phyloP scores from a whole-genome alignment of 2,888 invertebrate genomes.

The Myathropa florea region DNA sequence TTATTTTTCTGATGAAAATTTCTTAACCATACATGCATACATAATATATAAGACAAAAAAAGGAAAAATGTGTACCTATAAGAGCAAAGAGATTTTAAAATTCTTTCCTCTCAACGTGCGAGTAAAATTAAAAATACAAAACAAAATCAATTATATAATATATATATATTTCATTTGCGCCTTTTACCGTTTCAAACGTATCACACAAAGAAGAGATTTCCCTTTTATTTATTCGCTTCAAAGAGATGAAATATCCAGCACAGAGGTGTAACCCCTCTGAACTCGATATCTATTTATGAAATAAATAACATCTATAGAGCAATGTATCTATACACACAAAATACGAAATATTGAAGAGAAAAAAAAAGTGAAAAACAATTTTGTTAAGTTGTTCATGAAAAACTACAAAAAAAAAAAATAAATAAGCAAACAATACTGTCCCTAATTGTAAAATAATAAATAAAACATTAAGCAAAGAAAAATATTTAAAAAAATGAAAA shows the following conservation, averaged over 20 bases:
- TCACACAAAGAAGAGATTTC: constrained; percentile 9
- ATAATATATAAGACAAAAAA: constrained; percentile 27
- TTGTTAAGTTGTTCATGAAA: constrained; percentile 59
- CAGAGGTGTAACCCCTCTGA: background rate
- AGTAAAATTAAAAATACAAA: constrained; percentile 13
- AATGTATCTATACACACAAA: constrained; percentile 19
- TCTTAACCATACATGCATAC: constrained; percentile 41
- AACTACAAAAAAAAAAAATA: background rate
- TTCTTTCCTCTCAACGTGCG: constrained; percentile 30
- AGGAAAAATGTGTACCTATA: constrained; percentile 57
- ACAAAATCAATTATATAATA: constrained; percentile 11
- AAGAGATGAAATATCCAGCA: background rate
- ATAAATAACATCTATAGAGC: background rate
- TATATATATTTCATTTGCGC: constrained; percentile 55
- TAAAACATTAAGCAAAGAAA: constrained; percentile 3
- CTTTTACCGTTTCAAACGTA: constrained; percentile 65
- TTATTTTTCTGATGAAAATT: constrained; percentile 55
- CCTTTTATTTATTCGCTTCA: constrained; percentile 39
- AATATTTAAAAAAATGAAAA: constrained; percentile 16
- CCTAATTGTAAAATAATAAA: constrained; percentile 29
- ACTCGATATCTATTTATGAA: constrained; percentile 17
- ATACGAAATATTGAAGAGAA: constrained; percentile 9
- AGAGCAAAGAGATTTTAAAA: constrained; percentile 35
- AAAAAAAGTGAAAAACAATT: constrained; percentile 27
- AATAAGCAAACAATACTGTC: constrained; percentile 39